Base-by-base conservation (phyloP, 2,888 invertebrate species). In the Andrena fulva region DNA sequence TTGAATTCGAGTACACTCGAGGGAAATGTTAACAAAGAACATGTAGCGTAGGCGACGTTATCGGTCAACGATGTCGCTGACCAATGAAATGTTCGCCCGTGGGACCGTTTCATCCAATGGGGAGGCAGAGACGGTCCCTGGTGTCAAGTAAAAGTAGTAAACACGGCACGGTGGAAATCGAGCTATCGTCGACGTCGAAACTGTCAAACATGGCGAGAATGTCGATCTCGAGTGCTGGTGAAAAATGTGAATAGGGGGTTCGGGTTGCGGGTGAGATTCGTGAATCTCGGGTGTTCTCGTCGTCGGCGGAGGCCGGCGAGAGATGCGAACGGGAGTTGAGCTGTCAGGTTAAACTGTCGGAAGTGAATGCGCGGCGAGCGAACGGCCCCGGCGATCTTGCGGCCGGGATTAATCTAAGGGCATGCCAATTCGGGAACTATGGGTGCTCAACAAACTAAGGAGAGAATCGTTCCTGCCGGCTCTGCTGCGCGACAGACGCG, bases 391-490 rank as follows among this genome's bases (percentile, higher is more conserved):
- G 77, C 77, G 56, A 69, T 84, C 77, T 81, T 76, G 75, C 71
- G 82, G 82, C 82, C 82, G 82, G 82, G 76, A 72, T 62, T 85
- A 85, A 80, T 78, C 64, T 80, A 87, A 89, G 91, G 92, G 93
- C 91, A 93, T 94, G 94, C 90, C 93, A 94, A 93, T 92, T 94
- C 94, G 92, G 92, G 94, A 94, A 95, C 94, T 94, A 98, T 98
- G 98, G 98, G 98, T 94, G 98, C 98, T 94, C 98, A 98, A 96
- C 98, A 98, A 96, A 97, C 97, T 94, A 98, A 98, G 95, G 98
- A 98, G 95, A 96, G 97, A 94, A 96, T 96, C 92, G 95, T 96
- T 92, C 96, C 96, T 92, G 95, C 96, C 94, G 97, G 96, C 92
- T 96, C 93, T 85, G 90, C 97, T 90, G 96, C 96, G 93, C 96